A percentile compares a stretch with the other conserved stretches of the same genome.
Evolutionary conservation across 2,113 vertebrate genomes (phyloP).

Genomic region (Pygoscelis antarcticus): DNA sequence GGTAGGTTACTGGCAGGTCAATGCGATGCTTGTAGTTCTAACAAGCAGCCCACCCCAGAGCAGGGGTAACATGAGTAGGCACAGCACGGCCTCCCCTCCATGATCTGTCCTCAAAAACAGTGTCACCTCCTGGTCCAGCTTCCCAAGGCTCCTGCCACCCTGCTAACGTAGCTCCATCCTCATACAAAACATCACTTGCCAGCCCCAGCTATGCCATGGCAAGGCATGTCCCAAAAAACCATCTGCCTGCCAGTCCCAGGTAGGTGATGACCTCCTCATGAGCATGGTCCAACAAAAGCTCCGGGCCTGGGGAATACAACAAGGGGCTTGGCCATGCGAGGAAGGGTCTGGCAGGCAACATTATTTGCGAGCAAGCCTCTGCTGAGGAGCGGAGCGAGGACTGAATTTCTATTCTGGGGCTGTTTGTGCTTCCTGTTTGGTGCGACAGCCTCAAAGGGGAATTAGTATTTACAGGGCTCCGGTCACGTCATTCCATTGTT

Average conservation of each 20-base stretch:
- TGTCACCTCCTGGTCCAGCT: background rate
- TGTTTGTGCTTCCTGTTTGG: background rate
- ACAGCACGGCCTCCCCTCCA: background rate
- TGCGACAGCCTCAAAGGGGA: background rate
- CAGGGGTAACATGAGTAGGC: background rate
- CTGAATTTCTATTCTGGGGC: background rate
- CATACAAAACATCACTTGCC: background rate
- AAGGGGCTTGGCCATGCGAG: accelerated
- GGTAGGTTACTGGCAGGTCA: background rate
- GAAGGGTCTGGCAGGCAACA: background rate
- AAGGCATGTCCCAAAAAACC: background rate
- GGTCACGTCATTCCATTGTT: slow-evolving; percentile 32
- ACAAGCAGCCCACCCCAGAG: background rate
- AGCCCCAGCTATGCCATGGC: background rate
- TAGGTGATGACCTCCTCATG: accelerated
- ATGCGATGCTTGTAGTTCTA: background rate
- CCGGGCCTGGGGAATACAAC: accelerated
- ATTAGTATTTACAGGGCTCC: background rate
- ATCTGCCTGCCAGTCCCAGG: background rate
- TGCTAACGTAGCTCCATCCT: accelerated
- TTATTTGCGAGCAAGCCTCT: background rate
- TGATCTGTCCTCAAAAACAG: background rate
- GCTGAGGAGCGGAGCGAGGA: background rate
- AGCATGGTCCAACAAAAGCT: background rate
- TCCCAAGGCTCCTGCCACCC: background rate